Evolutionary conservation across 2,113 vertebrate species (phyloP).

Genomic region (Heliornis fulica): DNA sequence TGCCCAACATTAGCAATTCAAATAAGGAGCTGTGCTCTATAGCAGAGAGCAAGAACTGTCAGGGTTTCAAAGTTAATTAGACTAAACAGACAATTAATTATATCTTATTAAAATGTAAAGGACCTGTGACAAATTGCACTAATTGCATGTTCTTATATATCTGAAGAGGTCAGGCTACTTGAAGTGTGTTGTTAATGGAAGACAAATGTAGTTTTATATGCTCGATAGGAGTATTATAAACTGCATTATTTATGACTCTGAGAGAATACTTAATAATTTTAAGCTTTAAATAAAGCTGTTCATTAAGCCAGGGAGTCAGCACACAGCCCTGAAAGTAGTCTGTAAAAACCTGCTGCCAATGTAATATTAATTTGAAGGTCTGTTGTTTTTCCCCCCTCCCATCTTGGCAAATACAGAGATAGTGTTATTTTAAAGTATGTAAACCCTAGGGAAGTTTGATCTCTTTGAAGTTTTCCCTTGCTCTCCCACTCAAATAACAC

Average conservation of each 20-base stretch:
- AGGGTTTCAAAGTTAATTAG: constrained; percentile 79
- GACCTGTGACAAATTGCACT: constrained; percentile 80
- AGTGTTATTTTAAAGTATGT: constrained; percentile 45
- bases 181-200: constrained; percentile 72
- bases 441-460: constrained; percentile 6
- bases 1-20: constrained; percentile 74
- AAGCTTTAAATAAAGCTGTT: constrained; percentile 75
- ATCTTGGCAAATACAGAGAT: not conserved
- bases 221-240: constrained; percentile 77
- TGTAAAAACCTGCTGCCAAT: constrained; percentile 56
- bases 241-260: constrained; percentile 77
- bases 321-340: constrained; percentile 58
- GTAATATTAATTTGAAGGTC: constrained; percentile 66
- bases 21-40: constrained; percentile 60
- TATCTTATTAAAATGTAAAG: constrained; percentile 77
- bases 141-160: constrained; percentile 74
- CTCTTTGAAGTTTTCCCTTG: constrained; percentile 40
- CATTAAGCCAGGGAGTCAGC: constrained; percentile 63
- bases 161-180: constrained; percentile 77
- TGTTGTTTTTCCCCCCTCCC: not conserved
- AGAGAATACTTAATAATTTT: constrained; percentile 74
- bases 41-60: constrained; percentile 68
- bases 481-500: not conserved
- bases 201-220: constrained; percentile 75
- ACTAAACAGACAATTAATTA: constrained; percentile 81